phyloP scores from a whole-genome alignment of 2,113 vertebrate genomes.

The Rhabdomys dilectus region DNA sequence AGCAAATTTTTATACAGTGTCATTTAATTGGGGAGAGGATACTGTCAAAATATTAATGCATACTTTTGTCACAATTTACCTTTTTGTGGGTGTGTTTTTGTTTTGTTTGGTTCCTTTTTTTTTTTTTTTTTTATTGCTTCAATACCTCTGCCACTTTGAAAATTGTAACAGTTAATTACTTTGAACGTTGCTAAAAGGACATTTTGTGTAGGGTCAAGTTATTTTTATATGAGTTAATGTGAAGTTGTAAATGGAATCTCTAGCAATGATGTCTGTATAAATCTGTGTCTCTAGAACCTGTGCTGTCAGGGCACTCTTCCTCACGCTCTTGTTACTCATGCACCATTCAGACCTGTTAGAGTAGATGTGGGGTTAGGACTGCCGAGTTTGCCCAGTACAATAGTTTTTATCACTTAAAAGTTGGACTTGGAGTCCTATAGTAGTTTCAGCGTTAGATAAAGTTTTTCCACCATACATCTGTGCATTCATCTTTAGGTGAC shows the following conservation, averaged over 20 bases:
- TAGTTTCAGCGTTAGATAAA: conserved; percentile 94
- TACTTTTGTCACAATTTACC: conserved; percentile 90
- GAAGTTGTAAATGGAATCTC: conserved; percentile 91
- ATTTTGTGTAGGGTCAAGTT: conserved; percentile 93
- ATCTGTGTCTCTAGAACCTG: conserved; percentile 91
- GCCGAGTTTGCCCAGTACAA: conserved; percentile 91
- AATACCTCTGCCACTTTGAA: conserved; percentile 93
- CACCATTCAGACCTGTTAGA: conserved; percentile 88
- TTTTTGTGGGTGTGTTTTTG: conserved; percentile 85
- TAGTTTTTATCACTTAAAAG: conserved; percentile 90
- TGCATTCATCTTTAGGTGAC: conserved; percentile 94
- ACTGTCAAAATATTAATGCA: conserved; percentile 90
- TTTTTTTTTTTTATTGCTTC: conserved; percentile 87
- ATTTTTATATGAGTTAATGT: conserved; percentile 95
- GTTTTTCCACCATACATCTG: conserved; percentile 90
- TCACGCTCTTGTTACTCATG: conserved; percentile 86
- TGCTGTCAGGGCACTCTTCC: conserved; percentile 90
- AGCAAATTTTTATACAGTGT: conserved; percentile 91
- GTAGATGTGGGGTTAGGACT: conserved; percentile 92
- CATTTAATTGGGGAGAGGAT: conserved; percentile 91
- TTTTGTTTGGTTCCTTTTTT: not conserved
- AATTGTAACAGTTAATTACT: conserved; percentile 92
- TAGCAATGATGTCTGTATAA: conserved; percentile 91
- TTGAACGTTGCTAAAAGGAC: conserved; percentile 92
- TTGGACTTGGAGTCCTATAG: conserved; percentile 91